These are phyloP conservation scores for Byasa hedistus DNA, from an alignment of 2,888 invertebrate species.

Conservation along the genomic window DNA sequence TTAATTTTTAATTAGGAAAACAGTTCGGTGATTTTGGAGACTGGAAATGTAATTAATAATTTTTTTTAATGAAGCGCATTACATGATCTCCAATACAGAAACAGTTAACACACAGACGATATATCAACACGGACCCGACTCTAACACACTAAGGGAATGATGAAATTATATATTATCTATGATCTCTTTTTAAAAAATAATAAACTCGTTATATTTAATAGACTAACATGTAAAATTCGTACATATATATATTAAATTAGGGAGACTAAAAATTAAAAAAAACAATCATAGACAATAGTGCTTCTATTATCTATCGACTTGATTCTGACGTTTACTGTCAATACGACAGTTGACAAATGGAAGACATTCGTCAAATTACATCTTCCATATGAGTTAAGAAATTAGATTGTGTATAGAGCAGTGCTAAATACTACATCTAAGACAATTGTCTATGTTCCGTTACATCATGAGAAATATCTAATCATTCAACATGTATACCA, in stretches of 20 bases:
- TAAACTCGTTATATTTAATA: constrained; percentile 8
- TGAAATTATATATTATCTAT: constrained; percentile 28
- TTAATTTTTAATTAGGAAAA: neutral
- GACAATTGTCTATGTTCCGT: no score
- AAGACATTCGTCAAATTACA: no score
- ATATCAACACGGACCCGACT: constrained; percentile 26
- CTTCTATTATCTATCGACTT: neutral
- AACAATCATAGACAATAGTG: no score
- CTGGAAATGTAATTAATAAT: no score
- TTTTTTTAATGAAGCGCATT: no score
- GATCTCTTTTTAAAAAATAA: constrained; percentile 2
- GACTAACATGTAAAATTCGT: constrained; percentile 5
- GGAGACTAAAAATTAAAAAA: neutral
- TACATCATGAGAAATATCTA: no score
- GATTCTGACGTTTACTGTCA: constrained; percentile 2
- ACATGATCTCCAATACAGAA: no score
- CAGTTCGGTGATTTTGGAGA: neutral
- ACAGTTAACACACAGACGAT: neutral
- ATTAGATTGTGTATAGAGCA: no score
- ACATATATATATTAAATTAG: constrained; percentile 1
- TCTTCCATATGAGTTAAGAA: no score
- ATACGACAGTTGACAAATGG: neutral
- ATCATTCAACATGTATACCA: no score
- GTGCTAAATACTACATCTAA: no score
- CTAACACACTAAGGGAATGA: constrained; percentile 49